Conservation (phyloP, 2,888 invertebrate species). For the Agapostemon virescens region DNA sequence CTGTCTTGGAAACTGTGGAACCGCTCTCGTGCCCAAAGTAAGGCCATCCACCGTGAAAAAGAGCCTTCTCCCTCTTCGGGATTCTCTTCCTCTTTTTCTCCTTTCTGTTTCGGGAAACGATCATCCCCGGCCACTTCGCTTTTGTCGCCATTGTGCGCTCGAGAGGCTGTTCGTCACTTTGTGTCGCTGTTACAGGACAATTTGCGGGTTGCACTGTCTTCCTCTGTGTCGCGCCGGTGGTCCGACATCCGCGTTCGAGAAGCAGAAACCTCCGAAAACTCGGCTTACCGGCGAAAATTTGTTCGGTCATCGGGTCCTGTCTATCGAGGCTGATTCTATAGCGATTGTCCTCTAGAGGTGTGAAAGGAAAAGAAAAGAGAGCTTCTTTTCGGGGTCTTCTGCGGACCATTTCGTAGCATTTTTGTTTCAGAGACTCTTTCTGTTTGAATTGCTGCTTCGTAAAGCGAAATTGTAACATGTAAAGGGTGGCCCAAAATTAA, state of each 20-base stretch:
- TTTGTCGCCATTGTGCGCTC: conserved; percentile 65
- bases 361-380: background rate
- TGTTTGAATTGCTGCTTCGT: background rate
- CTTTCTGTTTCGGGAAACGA: conserved; percentile 64
- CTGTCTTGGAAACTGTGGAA: conserved; percentile 58
- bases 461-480: no score
- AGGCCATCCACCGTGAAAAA: conserved; percentile 62
- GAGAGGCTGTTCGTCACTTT: conserved; percentile 58
- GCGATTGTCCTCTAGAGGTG: background rate
- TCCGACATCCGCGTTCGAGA: conserved; percentile 12
- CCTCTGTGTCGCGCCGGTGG: conserved; percentile 40
- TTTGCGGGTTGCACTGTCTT: conserved; percentile 59
- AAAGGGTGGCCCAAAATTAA: no score
- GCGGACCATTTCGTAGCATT: background rate
- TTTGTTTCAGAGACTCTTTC: background rate
- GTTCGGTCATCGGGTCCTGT: background rate
- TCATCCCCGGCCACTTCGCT: conserved; percentile 65
- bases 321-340: background rate
- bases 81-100: conserved; percentile 7
- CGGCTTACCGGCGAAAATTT: background rate
- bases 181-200: conserved; percentile 69
- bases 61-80: conserved; percentile 40
- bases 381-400: background rate
- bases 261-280: conserved; percentile 21
- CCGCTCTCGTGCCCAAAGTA: conserved; percentile 54